Percentiles rank a stretch among this genome's conserved stretches.
Conservation (phyloP, 2,113 vertebrate species). For the Meles meles region DNA sequence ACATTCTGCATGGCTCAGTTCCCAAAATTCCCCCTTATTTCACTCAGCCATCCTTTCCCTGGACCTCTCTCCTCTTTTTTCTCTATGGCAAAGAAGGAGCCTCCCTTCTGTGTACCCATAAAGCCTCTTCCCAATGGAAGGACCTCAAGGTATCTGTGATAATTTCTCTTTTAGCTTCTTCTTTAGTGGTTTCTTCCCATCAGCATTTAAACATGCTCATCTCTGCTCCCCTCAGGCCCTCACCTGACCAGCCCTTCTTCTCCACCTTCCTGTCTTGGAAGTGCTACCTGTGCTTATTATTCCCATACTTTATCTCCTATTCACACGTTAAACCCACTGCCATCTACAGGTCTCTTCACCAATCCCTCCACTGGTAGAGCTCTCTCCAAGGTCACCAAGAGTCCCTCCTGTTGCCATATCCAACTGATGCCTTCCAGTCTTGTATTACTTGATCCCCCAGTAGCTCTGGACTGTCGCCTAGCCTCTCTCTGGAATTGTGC, state of each 20-base stretch:
- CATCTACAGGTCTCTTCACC: background rate
- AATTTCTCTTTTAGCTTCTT: background rate
- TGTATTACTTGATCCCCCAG: fast-evolving
- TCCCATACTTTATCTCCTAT: background rate
- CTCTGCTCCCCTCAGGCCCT: background rate
- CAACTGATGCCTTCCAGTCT: background rate
- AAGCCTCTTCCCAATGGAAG: background rate
- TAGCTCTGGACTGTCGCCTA: background rate
- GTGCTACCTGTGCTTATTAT: background rate
- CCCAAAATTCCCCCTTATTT: background rate
- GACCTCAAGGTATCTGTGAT: background rate
- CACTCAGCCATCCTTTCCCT: background rate
- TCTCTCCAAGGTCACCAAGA: background rate
- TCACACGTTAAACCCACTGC: background rate
- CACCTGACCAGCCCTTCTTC: background rate
- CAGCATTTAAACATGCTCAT: background rate
- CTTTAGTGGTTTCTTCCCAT: background rate
- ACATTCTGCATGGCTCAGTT: background rate
- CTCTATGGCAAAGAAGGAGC: background rate
- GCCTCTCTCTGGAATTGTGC: background rate
- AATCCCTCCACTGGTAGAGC: no score
- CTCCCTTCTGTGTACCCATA: background rate
- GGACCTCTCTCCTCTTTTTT: background rate
- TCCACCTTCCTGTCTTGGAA: background rate
- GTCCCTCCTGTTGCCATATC: background rate